phyloP scores from a whole-genome alignment of 2,113 vertebrate genomes.

The Mormoops blainvillei region DNA sequence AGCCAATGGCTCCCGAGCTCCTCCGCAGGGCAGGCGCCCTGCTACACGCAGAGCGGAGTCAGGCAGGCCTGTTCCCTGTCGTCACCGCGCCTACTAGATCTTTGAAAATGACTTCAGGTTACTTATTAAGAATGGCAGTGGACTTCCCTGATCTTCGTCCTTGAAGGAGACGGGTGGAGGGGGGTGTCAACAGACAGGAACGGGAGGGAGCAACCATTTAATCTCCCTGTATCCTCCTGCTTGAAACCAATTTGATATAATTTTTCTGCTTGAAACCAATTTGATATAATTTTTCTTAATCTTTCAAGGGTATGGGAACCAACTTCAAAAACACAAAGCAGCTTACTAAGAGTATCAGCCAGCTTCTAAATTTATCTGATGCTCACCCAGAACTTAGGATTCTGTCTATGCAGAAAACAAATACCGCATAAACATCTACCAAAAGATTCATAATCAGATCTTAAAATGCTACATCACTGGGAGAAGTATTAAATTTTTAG shows the following conservation, averaged over 20 bases:
- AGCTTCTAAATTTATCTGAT: constrained; percentile 41
- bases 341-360: not conserved
- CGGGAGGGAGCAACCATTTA: not conserved
- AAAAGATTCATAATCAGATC: not conserved
- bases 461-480: not conserved
- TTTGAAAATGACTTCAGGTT: not conserved
- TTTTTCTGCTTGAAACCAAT: not conserved
- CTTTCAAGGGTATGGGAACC: not conserved
- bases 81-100: rapidly evolving
- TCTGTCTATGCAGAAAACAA: not conserved
- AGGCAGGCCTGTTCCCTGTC: not conserved
- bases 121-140: not conserved
- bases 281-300: not conserved
- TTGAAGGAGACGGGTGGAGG: not conserved
- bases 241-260: not conserved
- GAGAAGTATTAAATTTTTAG: not conserved
- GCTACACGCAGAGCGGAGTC: rapidly evolving
- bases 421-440: not conserved
- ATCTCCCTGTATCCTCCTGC: not conserved
- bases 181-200: rapidly evolving
- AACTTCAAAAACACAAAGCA: constrained; percentile 7
- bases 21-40: rapidly evolving
- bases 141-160: not conserved
- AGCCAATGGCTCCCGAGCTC: not conserved
- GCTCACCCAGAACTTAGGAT: constrained; percentile 34